phyloP scores from a whole-genome alignment of 2,888 invertebrate genomes.

The Nesidiocoris tenuis region DNA sequence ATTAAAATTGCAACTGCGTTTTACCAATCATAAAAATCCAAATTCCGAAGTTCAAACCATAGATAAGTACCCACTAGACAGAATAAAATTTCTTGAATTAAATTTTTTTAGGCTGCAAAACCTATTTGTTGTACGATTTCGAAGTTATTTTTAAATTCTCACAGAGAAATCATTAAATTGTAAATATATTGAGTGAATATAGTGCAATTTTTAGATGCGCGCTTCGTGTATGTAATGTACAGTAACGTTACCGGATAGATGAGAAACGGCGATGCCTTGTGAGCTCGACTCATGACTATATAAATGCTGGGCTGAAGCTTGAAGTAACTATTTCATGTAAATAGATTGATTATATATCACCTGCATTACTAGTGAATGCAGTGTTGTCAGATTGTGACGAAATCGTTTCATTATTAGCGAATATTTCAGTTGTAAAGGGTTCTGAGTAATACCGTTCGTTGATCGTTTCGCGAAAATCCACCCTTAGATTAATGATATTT shows the following conservation, averaged over 20 bases:
- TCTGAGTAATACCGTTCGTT: neutral
- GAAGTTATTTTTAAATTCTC: neutral
- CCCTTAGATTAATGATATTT: neutral
- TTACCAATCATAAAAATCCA: too few species aligned
- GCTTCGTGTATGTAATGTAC: slow-evolving; percentile 5
- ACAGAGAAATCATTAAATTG: neutral
- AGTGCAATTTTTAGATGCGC: slow-evolving; percentile 13
- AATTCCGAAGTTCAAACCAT: too few species aligned
- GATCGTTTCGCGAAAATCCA: neutral
- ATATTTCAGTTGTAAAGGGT: neutral
- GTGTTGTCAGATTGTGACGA: neutral
- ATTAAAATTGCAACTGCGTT: too few species aligned
- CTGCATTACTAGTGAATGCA: neutral
- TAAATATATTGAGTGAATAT: neutral
- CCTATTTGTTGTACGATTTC: too few species aligned
- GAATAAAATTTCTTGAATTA: too few species aligned
- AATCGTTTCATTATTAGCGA: neutral
- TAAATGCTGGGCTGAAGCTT: neutral
- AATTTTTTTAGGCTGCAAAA: too few species aligned
- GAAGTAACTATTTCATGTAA: neutral
- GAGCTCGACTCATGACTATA: neutral
- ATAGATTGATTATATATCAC: neutral
- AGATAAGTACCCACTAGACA: too few species aligned
- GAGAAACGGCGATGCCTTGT: neutral
- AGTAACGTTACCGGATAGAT: slow-evolving; percentile 16